Percentiles rank a stretch among this genome's conserved stretches.
Evolutionary conservation across 2,113 vertebrate genomes (phyloP).

Genomic region (Chamaea fasciata): DNA sequence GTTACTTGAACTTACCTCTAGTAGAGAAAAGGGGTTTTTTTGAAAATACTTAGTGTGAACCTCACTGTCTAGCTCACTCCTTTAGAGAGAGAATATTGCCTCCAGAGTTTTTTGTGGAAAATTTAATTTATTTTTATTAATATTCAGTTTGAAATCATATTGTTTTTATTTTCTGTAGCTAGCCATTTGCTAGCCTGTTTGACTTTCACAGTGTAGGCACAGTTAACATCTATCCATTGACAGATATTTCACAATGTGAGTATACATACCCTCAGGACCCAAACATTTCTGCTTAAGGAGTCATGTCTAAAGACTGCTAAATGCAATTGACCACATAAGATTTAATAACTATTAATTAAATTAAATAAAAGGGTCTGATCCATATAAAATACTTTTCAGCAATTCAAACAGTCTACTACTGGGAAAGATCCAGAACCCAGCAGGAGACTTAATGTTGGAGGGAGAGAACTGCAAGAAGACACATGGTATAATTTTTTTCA

Average conservation of each 20-base stretch:
- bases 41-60: not conserved
- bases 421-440: not conserved
- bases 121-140: not conserved
- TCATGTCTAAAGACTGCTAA: not conserved
- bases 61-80: not conserved
- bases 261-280: fast-evolving
- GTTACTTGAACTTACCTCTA: not conserved
- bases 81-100: not conserved
- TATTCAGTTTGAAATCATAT: not conserved
- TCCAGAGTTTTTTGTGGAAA: not conserved
- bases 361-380: not conserved
- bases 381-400: not conserved
- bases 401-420: not conserved
- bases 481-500: not conserved
- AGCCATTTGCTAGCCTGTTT: not conserved
- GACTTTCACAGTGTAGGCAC: not conserved
- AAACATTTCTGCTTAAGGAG: not conserved
- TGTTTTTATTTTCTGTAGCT: not conserved
- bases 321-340: not conserved
- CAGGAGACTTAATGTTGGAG: not conserved
- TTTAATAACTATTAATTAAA: not conserved
- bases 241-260: not conserved
- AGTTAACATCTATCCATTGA: not conserved
- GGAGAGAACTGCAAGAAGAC: not conserved
- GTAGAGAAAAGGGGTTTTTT: not conserved